Evolutionary conservation across 2,113 vertebrate genomes (phyloP).

Genomic region (Tachysurus vachellii): DNA sequence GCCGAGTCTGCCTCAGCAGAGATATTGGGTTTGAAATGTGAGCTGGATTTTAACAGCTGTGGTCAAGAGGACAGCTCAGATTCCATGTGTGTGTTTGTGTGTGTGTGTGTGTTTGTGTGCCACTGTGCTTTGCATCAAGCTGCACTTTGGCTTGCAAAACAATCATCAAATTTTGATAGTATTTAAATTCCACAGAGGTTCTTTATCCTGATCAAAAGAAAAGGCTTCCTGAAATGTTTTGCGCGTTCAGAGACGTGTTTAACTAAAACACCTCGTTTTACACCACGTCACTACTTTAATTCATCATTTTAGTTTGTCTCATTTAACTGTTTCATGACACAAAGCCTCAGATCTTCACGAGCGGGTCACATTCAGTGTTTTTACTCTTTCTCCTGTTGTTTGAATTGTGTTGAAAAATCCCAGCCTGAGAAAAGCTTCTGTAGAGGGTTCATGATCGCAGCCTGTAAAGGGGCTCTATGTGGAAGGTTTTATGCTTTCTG

Average conservation of each 20-base stretch:
- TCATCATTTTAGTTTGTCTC: too few species aligned
- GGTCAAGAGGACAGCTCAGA: constrained; percentile 57
- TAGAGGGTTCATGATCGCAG: too few species aligned
- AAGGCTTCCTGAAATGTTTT: not conserved
- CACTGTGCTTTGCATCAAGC: constrained; percentile 7
- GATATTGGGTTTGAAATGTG: constrained; percentile 67
- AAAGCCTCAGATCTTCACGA: too few species aligned
- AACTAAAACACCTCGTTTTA: too few species aligned
- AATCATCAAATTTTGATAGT: not conserved
- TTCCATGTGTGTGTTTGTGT: constrained; percentile 6
- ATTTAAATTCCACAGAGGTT: constrained; percentile 6
- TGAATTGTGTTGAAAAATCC: too few species aligned
- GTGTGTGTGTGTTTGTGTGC: not conserved
- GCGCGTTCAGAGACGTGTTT: not conserved
- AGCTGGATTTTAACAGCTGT: constrained; percentile 67
- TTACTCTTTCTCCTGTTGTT: too few species aligned
- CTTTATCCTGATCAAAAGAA: not conserved
- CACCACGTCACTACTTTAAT: too few species aligned
- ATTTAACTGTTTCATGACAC: too few species aligned
- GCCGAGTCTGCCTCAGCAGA: constrained; percentile 68
- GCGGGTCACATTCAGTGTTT: too few species aligned
- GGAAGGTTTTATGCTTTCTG: too few species aligned
- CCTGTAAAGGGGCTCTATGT: too few species aligned
- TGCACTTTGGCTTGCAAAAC: constrained; percentile 16
- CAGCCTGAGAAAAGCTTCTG: too few species aligned